Conservation (phyloP, 2,797 vertebrate genomes). For the Petrocephalus sullivani region DNA sequence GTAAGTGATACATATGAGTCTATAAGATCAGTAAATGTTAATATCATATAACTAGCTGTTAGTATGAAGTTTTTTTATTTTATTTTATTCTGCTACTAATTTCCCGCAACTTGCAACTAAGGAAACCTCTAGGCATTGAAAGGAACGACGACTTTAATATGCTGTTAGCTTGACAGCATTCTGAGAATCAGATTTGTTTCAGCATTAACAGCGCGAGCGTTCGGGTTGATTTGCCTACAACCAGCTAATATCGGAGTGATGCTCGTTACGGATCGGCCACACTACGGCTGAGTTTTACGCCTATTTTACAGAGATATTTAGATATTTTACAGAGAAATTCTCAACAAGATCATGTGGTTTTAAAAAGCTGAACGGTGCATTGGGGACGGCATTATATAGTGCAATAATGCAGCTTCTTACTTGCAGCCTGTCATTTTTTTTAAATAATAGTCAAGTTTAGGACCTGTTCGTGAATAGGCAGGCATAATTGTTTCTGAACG, state of each 20-base stretch:
- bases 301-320: not conserved
- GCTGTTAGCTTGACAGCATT: not conserved
- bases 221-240: not conserved
- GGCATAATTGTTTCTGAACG: not conserved
- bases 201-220: not conserved
- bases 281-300: not conserved
- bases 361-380: not conserved
- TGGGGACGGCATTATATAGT: too few species aligned
- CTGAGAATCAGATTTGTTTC: not conserved
- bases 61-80: not conserved
- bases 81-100: not conserved
- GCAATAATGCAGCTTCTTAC: not conserved
- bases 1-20: constrained; percentile 60
- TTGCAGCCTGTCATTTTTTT: not conserved
- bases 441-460: not conserved
- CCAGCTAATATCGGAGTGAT: not conserved
- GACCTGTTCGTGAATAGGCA: not conserved
- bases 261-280: not conserved
- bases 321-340: not conserved
- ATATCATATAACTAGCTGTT: not conserved
- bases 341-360: not conserved
- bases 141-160: not conserved
- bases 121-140: not conserved
- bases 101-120: not conserved
- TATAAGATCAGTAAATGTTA: not conserved